A percentile compares a stretch with the other conserved stretches of the same genome.
phyloP scores from a whole-genome alignment of 2,888 invertebrate species.

The Melipona beecheii region DNA sequence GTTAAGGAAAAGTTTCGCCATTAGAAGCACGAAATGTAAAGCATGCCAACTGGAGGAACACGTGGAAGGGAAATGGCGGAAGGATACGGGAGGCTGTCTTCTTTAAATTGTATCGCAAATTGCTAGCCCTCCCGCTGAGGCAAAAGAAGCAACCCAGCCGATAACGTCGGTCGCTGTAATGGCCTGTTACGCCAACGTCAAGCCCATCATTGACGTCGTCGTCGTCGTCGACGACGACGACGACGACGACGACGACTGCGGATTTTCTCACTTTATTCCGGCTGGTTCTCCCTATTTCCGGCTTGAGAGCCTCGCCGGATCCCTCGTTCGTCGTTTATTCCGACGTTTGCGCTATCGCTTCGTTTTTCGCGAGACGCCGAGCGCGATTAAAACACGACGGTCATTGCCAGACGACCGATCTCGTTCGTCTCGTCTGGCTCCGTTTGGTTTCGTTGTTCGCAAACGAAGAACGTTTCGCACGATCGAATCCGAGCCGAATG shows the following conservation, averaged over 20 bases:
- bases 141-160: conserved; percentile 44
- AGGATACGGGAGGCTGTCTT: conserved; percentile 69
- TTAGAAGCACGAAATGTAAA: conserved; percentile 77
- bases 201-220: conserved; percentile 48
- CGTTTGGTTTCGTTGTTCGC: neutral
- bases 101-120: conserved; percentile 81
- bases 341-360: neutral
- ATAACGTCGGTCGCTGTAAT: conserved; percentile 65
- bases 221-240: conserved; percentile 13
- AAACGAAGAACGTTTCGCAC: neutral
- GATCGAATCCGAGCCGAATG: neutral
- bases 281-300: conserved; percentile 54
- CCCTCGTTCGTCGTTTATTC: neutral
- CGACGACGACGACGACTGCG: conserved; percentile 52
- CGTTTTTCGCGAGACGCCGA: neutral
- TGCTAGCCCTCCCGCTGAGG: conserved; percentile 69
- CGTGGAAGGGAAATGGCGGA: conserved; percentile 63
- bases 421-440: neutral
- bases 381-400: too few relatives aligned
- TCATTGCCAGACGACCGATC: too few relatives aligned
- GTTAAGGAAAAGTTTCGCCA: conserved; percentile 80
- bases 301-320: conserved; percentile 17
- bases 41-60: conserved; percentile 28
- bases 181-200: conserved; percentile 71
- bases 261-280: conserved; percentile 59